Evolutionary conservation across 2,113 vertebrate species (phyloP).

Genomic region (Thryonomys swinderianus): DNA sequence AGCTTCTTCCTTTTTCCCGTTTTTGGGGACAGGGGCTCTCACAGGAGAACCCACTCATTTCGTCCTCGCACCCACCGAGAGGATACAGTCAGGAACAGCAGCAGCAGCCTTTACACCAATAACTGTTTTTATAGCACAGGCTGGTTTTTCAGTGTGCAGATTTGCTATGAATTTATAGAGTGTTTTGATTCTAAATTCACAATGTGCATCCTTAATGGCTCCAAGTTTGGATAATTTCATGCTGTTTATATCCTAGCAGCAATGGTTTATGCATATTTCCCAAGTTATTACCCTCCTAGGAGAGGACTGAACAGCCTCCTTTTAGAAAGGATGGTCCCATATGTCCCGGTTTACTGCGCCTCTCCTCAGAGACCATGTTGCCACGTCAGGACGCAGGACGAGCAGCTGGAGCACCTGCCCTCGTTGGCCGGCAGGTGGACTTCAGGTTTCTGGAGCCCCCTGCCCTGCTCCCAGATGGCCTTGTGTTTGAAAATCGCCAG

Average conservation of each 20-base stretch:
- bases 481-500: slow-evolving; percentile 41
- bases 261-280: slow-evolving; percentile 80
- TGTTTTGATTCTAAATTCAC: slow-evolving; percentile 81
- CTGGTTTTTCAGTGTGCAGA: slow-evolving; percentile 71
- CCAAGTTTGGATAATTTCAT: slow-evolving; percentile 81
- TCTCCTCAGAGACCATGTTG: slow-evolving; percentile 32
- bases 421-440: slow-evolving; percentile 1
- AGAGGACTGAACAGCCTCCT: slow-evolving; percentile 68
- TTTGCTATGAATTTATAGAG: slow-evolving; percentile 84
- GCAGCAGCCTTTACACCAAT: slow-evolving; percentile 40
- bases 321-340: slow-evolving; percentile 58
- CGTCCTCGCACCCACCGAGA: neutral
- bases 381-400: neutral
- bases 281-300: slow-evolving; percentile 75
- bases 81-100: neutral
- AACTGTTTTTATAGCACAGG: slow-evolving; percentile 53
- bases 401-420: neutral
- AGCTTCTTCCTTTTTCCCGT: neutral
- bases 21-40: fast-evolving
- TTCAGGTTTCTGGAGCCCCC: neutral
- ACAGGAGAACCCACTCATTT: neutral
- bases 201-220: slow-evolving; percentile 78
- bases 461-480: neutral
- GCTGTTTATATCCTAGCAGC: slow-evolving; percentile 81
- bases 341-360: slow-evolving; percentile 41